Base-by-base conservation (phyloP, 2,888 invertebrate species). In the Corythucha ciliata region DNA sequence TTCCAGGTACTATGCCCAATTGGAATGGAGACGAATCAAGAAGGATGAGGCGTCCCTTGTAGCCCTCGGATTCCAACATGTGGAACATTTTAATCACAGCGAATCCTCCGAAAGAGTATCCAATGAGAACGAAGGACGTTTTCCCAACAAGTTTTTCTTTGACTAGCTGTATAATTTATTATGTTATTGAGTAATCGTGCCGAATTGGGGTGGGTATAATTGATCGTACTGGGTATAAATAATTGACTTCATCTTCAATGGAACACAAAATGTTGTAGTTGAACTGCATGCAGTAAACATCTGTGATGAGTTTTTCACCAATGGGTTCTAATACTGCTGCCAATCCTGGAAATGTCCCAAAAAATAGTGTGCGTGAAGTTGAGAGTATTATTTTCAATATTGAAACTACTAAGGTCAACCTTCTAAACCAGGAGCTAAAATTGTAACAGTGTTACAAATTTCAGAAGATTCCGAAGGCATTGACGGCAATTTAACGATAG, bases 101-200 rank as follows among this genome's bases (percentile, higher is more conserved):
- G 20, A 83, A 67, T 0, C 81, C 73, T 37, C 96, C 96, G 64
- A 80, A 93, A 12, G 94, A 96, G 71, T 96, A 93, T 2, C 86
- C 94, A 12, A 85, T 76, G 1, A 96, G 65, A 53, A 77, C 76
- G 70, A 84, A 92, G 1, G 76, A 74, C 26, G 78, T 75, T 16
- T 73, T 72, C 0, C 75, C 76, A 2, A 16, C 21, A 21, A 49
- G 24, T 21, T 32, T 49, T 4, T 29, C 20, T 40, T 40, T 49
- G 8, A 49, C 32, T 14, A 16, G 22, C 49, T 49, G 24, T 18
- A 41, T 16, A 36, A 14, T 36, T 12, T 36, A 14, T 40, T 18
- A 21, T 29, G 8, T 29, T 29, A 10, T 12, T 10, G 12, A 29
- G 8, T 29, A 29, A 8, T 29, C 29, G 8, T 14, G 8, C 8